These are phyloP conservation scores for Julus scanicus DNA, from an alignment of 2,888 invertebrate genomes.

Conservation along the genomic window DNA sequence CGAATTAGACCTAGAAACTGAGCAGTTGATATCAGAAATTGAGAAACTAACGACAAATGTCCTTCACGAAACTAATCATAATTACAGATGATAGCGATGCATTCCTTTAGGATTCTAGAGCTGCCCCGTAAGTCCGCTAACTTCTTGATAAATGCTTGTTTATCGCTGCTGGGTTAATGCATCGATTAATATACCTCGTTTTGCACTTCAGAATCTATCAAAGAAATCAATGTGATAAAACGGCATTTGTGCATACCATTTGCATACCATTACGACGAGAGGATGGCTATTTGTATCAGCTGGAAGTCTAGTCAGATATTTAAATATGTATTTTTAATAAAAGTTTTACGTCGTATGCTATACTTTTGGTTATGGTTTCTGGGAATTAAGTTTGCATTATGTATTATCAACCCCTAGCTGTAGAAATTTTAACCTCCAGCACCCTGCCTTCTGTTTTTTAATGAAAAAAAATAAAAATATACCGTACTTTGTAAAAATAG, in stretches of 20 bases:
- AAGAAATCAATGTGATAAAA: conserved; percentile 30
- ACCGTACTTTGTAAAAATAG: background rate
- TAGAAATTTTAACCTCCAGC: background rate
- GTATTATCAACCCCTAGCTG: background rate
- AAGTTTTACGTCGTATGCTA: conserved; percentile 17
- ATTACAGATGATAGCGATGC: conserved; percentile 51
- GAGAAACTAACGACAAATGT: conserved; percentile 75
- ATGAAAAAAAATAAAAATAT: background rate
- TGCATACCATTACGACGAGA: conserved; percentile 11
- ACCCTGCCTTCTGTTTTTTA: background rate
- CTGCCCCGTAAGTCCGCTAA: background rate
- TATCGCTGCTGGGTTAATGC: background rate
- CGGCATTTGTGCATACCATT: conserved; percentile 27
- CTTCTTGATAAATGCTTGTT: background rate
- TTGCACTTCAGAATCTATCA: background rate
- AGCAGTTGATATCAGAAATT: conserved; percentile 75
- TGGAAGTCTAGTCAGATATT: conserved; percentile 42
- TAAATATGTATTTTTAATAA: conserved; percentile 46
- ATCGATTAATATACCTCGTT: background rate
- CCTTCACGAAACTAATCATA: conserved; percentile 71
- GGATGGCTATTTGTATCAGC: conserved; percentile 7
- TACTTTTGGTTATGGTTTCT: background rate
- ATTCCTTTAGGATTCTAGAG: conserved; percentile 17
- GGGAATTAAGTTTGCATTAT: background rate
- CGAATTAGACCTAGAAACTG: conserved; percentile 74